Conservation (phyloP, 2,113 vertebrate genomes). For the Mobula birostris region DNA sequence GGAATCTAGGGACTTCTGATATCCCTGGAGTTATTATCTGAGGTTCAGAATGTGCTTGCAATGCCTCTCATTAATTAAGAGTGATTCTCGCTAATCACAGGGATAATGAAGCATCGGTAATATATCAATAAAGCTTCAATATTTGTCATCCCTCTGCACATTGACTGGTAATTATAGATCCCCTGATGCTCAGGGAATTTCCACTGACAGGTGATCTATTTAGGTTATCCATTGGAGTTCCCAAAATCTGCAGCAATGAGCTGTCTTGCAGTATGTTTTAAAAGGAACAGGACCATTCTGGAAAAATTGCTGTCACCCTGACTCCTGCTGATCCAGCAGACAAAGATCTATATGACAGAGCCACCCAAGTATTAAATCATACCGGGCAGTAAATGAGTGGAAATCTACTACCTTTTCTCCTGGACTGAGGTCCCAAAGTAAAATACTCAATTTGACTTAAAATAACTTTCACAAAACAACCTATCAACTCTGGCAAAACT, state of each 20-base stretch:
- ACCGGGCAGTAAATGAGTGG: background rate
- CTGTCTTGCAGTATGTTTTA: background rate
- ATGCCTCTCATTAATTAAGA: background rate
- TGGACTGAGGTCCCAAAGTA: background rate
- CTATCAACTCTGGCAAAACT: background rate
- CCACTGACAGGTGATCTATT: background rate
- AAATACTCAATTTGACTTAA: background rate
- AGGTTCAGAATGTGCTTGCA: background rate
- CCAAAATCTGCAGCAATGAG: background rate
- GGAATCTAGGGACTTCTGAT: background rate
- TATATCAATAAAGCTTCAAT: background rate
- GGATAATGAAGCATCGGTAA: background rate
- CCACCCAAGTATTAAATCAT: background rate
- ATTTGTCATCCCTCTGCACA: background rate
- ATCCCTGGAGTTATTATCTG: background rate
- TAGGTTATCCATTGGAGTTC: background rate
- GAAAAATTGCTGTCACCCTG: background rate
- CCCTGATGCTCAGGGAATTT: background rate
- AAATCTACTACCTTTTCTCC: background rate
- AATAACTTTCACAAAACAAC: background rate
- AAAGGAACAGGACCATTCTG: background rate
- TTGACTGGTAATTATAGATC: background rate
- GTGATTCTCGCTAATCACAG: background rate
- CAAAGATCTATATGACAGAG: background rate
- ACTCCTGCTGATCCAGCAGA: background rate